These are phyloP conservation scores for Guaruba guarouba DNA, from an alignment of 2,113 vertebrate species.

Conservation along the genomic window DNA sequence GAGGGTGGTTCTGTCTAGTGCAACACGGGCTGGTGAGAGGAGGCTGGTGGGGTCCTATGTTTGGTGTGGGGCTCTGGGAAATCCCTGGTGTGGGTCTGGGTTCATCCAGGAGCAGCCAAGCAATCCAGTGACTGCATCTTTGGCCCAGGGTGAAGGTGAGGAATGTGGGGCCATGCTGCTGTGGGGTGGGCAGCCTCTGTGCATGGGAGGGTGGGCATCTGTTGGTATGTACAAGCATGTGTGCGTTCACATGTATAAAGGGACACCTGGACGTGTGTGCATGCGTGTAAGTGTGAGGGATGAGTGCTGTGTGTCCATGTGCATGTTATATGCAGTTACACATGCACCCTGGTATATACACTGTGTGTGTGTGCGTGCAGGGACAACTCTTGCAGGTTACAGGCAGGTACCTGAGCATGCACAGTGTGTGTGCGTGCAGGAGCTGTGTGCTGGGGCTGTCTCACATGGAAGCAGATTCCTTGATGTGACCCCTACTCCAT, in stretches of 20 bases:
- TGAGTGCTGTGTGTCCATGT: background rate
- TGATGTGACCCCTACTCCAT: fast-evolving
- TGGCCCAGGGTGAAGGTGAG: background rate
- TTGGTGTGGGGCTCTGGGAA: background rate
- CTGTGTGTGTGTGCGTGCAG: background rate
- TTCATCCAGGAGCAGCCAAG: background rate
- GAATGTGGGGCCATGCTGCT: background rate
- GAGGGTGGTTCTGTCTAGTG: background rate
- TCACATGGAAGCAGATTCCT: background rate
- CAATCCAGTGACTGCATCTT: background rate
- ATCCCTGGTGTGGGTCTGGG: background rate
- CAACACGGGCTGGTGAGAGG: background rate
- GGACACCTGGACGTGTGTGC: background rate
- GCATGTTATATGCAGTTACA: fast-evolving
- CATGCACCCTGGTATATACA: fast-evolving
- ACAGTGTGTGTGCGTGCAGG: fast-evolving
- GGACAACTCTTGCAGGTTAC: background rate
- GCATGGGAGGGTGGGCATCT: background rate
- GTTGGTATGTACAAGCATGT: fast-evolving
- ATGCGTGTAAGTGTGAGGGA: fast-evolving
- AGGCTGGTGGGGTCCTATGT: no score
- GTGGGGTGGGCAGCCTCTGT: fast-evolving
- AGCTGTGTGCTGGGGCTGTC: background rate
- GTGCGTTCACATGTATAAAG: background rate
- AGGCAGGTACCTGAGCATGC: background rate